These are phyloP conservation scores for Ridgeia piscesae DNA, from an alignment of 1,140 invertebrate species.

Conservation along the genomic window DNA sequence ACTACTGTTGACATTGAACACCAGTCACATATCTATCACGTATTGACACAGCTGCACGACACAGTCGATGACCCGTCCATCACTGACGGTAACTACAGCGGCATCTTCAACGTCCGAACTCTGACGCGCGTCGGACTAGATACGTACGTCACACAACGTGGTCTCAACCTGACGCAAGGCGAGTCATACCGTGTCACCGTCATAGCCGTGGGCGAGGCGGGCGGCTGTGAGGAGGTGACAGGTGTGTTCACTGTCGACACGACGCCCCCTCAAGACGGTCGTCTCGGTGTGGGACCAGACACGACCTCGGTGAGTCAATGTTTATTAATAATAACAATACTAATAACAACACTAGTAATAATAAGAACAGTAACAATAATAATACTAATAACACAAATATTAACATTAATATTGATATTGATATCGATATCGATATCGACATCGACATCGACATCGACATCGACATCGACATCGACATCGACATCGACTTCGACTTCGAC, in stretches of 20 bases:
- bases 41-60: not conserved
- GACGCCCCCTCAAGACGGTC: conserved; percentile 32
- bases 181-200: not conserved
- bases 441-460: no score
- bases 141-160: not conserved
- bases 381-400: no score
- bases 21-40: not conserved
- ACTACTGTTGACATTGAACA: no score
- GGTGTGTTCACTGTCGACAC: conserved; percentile 31
- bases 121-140: not conserved
- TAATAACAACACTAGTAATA: no score
- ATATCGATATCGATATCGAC: no score
- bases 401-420: no score
- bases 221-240: conserved; percentile 34
- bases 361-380: no score
- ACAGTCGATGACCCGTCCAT: not conserved
- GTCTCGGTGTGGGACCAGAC: conserved; percentile 35
- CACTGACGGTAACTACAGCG: not conserved
- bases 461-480: no score
- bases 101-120: not conserved
- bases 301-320: conserved; percentile 34
- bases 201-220: conserved; percentile 35
- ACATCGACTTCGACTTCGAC: no score
- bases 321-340: not conserved
- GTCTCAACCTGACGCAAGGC: not conserved